phyloP scores from a whole-genome alignment of 2,888 invertebrate genomes.

The Rhingia rostrata region DNA sequence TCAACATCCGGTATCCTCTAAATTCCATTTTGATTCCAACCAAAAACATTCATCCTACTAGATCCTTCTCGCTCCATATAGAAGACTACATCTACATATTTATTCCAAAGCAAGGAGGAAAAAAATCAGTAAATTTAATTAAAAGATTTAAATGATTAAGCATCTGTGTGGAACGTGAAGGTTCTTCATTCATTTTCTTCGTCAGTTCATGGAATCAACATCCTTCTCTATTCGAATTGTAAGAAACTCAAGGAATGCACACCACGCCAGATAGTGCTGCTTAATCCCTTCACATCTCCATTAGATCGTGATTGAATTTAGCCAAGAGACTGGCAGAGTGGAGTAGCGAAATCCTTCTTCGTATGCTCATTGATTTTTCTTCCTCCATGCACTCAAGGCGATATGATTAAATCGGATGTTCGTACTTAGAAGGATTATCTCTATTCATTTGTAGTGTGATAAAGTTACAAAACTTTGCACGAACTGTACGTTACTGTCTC shows the following conservation, averaged over 20 bases:
- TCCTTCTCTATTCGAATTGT: not conserved
- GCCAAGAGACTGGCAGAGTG: constrained; percentile 10
- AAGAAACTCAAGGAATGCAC: not conserved
- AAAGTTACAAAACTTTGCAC: constrained; percentile 35
- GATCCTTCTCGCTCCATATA: not conserved
- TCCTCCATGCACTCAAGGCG: constrained; percentile 20
- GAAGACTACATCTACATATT: not conserved
- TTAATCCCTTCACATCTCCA: constrained; percentile 57
- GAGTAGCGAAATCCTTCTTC: constrained; percentile 1
- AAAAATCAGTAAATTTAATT: constrained; percentile 60
- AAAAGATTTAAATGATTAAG: constrained; percentile 65
- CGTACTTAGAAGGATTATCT: constrained; percentile 40
- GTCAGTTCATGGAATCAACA: not conserved
- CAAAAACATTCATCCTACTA: constrained; percentile 6
- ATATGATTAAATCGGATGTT: constrained; percentile 56
- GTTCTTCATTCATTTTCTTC: constrained; percentile 5
- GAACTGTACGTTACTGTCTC: constrained; percentile 2
- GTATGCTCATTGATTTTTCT: constrained; percentile 38
- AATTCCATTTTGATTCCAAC: not conserved
- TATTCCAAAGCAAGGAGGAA: not conserved
- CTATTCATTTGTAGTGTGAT: constrained; percentile 33
- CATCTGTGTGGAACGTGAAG: constrained; percentile 43
- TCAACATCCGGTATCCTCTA: not conserved
- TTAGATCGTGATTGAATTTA: constrained; percentile 53
- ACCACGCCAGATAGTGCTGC: constrained; percentile 12